Conservation (phyloP, 2,797 vertebrate genomes). For the Staurois parvus region DNA sequence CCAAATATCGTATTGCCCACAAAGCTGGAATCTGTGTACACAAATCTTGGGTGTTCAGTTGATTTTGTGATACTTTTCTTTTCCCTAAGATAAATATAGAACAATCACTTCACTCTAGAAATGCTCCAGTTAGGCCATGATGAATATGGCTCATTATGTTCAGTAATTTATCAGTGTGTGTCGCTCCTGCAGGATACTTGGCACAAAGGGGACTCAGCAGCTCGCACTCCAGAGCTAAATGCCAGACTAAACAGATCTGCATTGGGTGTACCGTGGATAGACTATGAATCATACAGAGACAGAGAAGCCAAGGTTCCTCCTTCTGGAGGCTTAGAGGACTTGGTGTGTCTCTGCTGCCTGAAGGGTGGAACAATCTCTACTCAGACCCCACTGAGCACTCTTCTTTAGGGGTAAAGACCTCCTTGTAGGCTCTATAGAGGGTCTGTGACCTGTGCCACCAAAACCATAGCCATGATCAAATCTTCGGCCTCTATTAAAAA, state of each 20-base stretch:
- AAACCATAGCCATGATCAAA: too few relatives aligned
- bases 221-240: not conserved
- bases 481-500: too few relatives aligned
- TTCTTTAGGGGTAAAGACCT: too few relatives aligned
- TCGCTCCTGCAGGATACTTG: not conserved
- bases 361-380: too few relatives aligned
- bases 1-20: too few relatives aligned
- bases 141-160: slow-evolving; percentile 17
- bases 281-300: not conserved
- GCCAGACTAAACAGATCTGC: slow-evolving; percentile 15
- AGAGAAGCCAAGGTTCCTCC: not conserved
- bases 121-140: slow-evolving; percentile 6
- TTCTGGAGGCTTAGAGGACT: not conserved
- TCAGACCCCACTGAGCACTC: too few relatives aligned
- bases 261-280: not conserved
- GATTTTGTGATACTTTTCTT: not conserved
- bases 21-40: too few relatives aligned
- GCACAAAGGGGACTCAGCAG: not conserved
- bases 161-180: slow-evolving; percentile 7
- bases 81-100: not conserved
- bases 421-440: too few relatives aligned
- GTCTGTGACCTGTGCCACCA: too few relatives aligned
- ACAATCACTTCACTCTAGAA: slow-evolving; percentile 5
- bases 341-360: not conserved
- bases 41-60: not conserved